These are phyloP conservation scores for Fistularia commersonii DNA, from an alignment of 2,797 vertebrate genomes.

Conservation along the genomic window DNA sequence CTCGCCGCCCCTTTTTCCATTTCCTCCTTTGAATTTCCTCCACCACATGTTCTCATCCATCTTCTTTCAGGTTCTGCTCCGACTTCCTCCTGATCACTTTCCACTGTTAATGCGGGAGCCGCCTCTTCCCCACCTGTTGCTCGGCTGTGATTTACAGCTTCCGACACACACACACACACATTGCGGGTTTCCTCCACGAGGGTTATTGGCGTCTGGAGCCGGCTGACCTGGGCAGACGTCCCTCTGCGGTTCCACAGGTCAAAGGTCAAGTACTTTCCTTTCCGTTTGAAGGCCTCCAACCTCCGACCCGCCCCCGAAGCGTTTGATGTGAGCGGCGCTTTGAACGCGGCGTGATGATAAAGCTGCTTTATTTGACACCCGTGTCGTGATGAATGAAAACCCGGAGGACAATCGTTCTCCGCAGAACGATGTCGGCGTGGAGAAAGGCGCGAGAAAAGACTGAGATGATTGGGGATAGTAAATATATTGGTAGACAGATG, in stretches of 20 bases:
- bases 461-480: too few relatives aligned
- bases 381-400: too few relatives aligned
- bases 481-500: too few relatives aligned
- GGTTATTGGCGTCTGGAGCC: conserved; percentile 44
- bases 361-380: conserved; percentile 2
- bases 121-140: conserved; percentile 59
- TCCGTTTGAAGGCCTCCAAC: conserved; percentile 17
- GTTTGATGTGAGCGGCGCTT: too few relatives aligned
- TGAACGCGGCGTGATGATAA: conserved; percentile 1
- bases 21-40: not conserved
- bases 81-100: conserved; percentile 40
- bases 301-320: too few relatives aligned
- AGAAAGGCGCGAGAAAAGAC: too few relatives aligned
- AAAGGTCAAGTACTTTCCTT: conserved; percentile 50
- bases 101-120: conserved; percentile 4
- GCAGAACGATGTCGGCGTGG: too few relatives aligned
- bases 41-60: conserved; percentile 49
- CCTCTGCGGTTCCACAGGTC: conserved; percentile 27
- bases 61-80: conserved; percentile 36
- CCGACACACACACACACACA: conserved; percentile 22
- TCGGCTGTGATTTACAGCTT: conserved; percentile 48
- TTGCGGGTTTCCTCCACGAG: conserved; percentile 27
- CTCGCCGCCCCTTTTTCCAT: not conserved
- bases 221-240: conserved; percentile 22
- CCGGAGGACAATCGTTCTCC: too few relatives aligned